These are phyloP conservation scores for Tamandua tetradactyla DNA, from an alignment of 2,797 vertebrate species.

Conservation along the genomic window DNA sequence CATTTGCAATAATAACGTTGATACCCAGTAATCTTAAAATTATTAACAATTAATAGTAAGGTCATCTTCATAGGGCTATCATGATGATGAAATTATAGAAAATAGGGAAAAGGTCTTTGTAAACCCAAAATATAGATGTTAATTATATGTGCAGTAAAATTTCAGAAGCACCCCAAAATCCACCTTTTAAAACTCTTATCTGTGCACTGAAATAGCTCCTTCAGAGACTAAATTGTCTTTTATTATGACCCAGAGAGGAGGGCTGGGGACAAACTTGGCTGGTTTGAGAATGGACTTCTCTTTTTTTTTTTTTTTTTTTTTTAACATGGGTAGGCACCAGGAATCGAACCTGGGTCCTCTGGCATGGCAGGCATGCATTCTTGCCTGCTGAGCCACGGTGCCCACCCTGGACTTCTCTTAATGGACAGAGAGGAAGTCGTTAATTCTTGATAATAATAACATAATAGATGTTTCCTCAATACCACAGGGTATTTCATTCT, in stretches of 20 bases:
- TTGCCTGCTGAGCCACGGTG: too few species aligned
- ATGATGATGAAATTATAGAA: not conserved
- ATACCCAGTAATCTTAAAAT: not conserved
- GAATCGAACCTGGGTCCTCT: too few species aligned
- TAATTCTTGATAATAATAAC: not conserved
- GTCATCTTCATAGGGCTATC: not conserved
- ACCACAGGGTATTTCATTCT: not conserved
- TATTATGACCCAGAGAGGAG: not conserved
- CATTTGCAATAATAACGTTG: not conserved
- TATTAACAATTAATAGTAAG: not conserved
- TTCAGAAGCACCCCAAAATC: conserved; percentile 2
- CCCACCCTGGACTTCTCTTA: conserved; percentile 24
- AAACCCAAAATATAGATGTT: not conserved
- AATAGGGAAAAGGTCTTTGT: conserved; percentile 8
- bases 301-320: too few species aligned
- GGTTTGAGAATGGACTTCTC: conserved; percentile 26
- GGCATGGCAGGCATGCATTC: too few species aligned
- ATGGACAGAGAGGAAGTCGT: not conserved
- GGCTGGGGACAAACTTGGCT: too few species aligned
- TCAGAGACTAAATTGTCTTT: not conserved
- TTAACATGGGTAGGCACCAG: too few species aligned
- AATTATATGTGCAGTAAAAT: not conserved
- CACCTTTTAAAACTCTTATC: not conserved
- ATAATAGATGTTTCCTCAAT: not conserved
- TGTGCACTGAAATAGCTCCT: not conserved